Conservation (phyloP, 2,888 invertebrate species). For the Drosophila kuntzei region DNA sequence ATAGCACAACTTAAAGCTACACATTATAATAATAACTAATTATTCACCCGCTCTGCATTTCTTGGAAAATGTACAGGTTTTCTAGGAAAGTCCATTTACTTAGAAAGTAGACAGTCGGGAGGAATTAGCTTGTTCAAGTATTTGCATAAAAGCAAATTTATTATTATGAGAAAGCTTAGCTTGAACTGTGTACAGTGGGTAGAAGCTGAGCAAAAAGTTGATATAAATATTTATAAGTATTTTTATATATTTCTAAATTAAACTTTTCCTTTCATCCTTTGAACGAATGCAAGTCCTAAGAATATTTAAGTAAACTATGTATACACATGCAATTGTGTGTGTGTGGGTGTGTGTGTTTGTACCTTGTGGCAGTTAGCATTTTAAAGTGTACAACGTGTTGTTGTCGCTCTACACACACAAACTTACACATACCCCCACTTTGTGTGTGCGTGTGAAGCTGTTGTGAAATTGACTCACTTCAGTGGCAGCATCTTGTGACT, state of each 20-base stretch:
- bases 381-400: constrained; percentile 25
- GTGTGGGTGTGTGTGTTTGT: not conserved
- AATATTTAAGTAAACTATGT: not conserved
- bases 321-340: not conserved
- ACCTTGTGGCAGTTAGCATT: constrained; percentile 27
- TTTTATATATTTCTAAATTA: not conserved
- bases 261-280: not conserved
- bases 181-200: constrained; percentile 2
- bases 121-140: constrained; percentile 5
- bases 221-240: not conserved
- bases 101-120: not conserved
- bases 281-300: not conserved
- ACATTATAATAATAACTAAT: constrained; percentile 1
- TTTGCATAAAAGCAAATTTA: constrained; percentile 20
- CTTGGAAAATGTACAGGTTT: constrained; percentile 1
- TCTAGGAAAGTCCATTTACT: constrained; percentile 4
- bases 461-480: constrained; percentile 37
- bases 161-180: constrained; percentile 10
- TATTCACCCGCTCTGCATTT: not conserved
- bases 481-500: constrained; percentile 41
- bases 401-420: constrained; percentile 8
- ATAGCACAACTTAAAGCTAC: not conserved
- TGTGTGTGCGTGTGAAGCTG: constrained; percentile 20
- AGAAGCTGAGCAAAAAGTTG: not conserved
- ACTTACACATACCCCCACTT: not conserved